Percentiles rank a stretch among this genome's conserved stretches.
Evolutionary conservation across 2,797 vertebrate species (phyloP).

Genomic region (Alectoris magna): DNA sequence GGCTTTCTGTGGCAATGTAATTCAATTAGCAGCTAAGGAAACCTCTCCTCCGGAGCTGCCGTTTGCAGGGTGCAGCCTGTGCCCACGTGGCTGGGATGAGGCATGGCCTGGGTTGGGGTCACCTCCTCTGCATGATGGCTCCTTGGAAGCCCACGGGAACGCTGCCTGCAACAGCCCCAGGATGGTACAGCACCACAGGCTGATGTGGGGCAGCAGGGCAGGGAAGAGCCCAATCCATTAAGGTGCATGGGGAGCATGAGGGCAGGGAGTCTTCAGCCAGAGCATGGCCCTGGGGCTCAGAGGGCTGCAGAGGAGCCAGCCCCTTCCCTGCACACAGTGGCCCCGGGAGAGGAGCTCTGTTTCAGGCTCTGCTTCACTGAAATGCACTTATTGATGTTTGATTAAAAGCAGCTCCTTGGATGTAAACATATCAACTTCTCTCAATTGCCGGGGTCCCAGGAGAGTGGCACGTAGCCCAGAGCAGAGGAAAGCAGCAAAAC

Average conservation of each 20-base stretch:
- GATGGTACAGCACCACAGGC: accelerated
- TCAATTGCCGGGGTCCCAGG: slow-evolving; percentile 32
- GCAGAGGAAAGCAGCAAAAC: neutral
- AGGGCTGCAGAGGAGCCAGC: accelerated
- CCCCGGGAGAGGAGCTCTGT: slow-evolving; percentile 10
- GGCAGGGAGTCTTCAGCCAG: neutral
- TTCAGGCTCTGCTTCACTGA: slow-evolving; percentile 43
- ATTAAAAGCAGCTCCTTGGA: slow-evolving; percentile 67
- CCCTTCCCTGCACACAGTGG: accelerated
- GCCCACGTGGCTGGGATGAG: neutral
- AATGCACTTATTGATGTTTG: slow-evolving; percentile 67
- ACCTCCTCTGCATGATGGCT: too few relatives aligned
- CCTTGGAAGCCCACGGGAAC: neutral
- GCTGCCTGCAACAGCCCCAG: neutral
- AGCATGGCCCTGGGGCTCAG: neutral
- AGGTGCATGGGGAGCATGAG: neutral
- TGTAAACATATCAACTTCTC: slow-evolving; percentile 62
- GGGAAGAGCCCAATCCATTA: neutral
- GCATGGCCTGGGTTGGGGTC: neutral
- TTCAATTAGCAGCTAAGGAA: slow-evolving; percentile 72
- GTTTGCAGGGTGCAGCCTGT: neutral
- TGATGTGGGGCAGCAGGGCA: neutral
- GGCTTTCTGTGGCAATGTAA: slow-evolving; percentile 71
- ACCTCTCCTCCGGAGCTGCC: slow-evolving; percentile 15
- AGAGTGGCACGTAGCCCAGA: neutral